Base-by-base conservation (phyloP, 2,113 vertebrate species). In the Numida meleagris region DNA sequence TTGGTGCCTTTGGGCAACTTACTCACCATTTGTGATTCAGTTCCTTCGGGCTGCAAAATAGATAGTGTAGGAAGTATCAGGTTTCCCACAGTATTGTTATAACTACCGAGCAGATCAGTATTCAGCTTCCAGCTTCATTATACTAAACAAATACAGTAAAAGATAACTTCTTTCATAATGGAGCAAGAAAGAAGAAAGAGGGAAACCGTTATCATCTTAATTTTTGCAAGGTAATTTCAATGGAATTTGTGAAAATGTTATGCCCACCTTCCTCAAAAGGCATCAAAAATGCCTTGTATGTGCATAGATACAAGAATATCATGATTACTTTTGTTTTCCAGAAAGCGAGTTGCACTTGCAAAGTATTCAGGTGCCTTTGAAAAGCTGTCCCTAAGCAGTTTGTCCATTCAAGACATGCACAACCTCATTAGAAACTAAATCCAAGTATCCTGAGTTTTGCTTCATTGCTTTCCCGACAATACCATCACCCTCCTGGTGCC, bases 191-290 rank as follows among this genome's bases (percentile, higher is more conserved):
- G 29, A 51, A 12, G 16, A 34, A 67, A 65, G 57, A 57, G 82
- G 43, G n/a, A 4, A 76, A 58, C 4, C 0, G 0, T 82, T 77
- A 67, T 43, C 6, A 38, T 14, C 50, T 61, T 24, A 2, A 0
- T 14, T 95, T 71, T 88, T 50, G 66, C 25, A 67, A 77, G 75
- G 55, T 27, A 7, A 77, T 74, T 88, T 70, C 38, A 80, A 1
- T 42, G 27, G 45, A 29, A 48, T 88, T 76, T 73, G 23, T 73
- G 25, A 76, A 82, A 87, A 84, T 63, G 16, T 43, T 31, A 20
- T 14, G 27, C 9, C 42, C 38, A 8, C 55, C 42, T 20, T 82
- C 24, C 55, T 42, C 0, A 0, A 21, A 31, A 81, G 11, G 33
- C 45, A 71, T 9, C 15, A 40, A 67, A 48, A n/a, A 23, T 67